Conservation (phyloP, 2,888 invertebrate genomes). For the Apodemia duryi region DNA sequence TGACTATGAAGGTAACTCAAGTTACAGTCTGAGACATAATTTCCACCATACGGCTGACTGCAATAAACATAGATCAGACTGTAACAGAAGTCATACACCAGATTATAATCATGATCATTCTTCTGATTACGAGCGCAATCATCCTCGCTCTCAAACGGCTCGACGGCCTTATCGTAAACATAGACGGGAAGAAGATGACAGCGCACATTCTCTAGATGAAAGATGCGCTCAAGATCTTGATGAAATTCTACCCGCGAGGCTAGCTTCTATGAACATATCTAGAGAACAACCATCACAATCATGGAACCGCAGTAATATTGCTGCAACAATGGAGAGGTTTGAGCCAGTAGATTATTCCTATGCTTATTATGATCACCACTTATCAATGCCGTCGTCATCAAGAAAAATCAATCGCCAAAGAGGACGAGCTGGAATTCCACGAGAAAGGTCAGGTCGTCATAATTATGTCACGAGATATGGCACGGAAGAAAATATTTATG, state of each 20-base stretch:
- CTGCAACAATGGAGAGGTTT: constrained; percentile 82
- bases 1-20: constrained; percentile 68
- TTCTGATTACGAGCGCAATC: constrained; percentile 60
- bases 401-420: constrained; percentile 67
- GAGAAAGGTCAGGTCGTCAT: constrained; percentile 77
- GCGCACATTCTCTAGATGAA: constrained; percentile 69
- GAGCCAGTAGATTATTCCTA: constrained; percentile 89
- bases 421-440: constrained; percentile 62
- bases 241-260: constrained; percentile 71
- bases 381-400: constrained; percentile 81
- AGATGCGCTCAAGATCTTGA: constrained; percentile 71
- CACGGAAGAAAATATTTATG: constrained; percentile 91
- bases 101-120: constrained; percentile 63
- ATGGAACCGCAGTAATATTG: constrained; percentile 82
- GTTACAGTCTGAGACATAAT: constrained; percentile 62
- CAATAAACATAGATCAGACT: constrained; percentile 60
- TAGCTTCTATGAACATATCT: constrained; percentile 70
- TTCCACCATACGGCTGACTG: constrained; percentile 67
- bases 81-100: constrained; percentile 67
- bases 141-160: constrained; percentile 61
- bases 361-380: constrained; percentile 88
- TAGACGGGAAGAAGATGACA: constrained; percentile 65
- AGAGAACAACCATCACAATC: constrained; percentile 69
- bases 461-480: constrained; percentile 89
- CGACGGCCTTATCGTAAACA: constrained; percentile 60